These are phyloP conservation scores for Musca vetustissima DNA, from an alignment of 1,140 invertebrate genomes.

Conservation along the genomic window DNA sequence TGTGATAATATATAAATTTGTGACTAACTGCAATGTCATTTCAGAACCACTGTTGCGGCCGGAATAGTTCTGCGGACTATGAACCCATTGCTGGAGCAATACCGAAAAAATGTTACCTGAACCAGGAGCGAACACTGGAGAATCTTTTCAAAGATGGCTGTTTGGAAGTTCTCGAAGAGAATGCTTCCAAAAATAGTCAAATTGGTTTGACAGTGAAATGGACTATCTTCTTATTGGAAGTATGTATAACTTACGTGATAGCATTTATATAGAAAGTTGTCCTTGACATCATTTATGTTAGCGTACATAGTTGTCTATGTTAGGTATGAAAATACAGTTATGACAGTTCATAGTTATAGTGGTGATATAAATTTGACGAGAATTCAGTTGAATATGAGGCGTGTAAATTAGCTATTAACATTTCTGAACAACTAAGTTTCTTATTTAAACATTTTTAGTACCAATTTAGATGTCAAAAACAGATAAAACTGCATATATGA, in stretches of 20 bases:
- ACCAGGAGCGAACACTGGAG: constrained; percentile 29
- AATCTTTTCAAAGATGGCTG: constrained; percentile 39
- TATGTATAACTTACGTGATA: constrained; percentile 26
- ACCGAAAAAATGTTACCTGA: constrained; percentile 40
- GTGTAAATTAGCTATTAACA: too few relatives aligned
- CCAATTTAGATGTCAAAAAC: too few relatives aligned
- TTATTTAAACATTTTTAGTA: too few relatives aligned
- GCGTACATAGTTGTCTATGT: too few relatives aligned
- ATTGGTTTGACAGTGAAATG: constrained; percentile 46
- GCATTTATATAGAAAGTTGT: not conserved
- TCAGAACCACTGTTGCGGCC: constrained; percentile 47
- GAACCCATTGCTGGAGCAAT: constrained; percentile 37
- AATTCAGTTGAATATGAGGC: too few relatives aligned
- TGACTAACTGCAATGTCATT: not conserved
- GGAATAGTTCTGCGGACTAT: constrained; percentile 39
- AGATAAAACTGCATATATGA: too few relatives aligned
- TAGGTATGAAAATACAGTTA: too few relatives aligned
- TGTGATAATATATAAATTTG: not conserved
- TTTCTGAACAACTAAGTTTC: too few relatives aligned
- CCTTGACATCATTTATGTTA: not conserved
- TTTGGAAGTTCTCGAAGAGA: constrained; percentile 37
- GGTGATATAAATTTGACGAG: too few relatives aligned
- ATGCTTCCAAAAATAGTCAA: constrained; percentile 43
- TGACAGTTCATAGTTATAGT: too few relatives aligned
- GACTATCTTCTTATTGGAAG: constrained; percentile 45